Percentiles rank a stretch among this genome's conserved stretches.
Conservation (phyloP, 92 coral and sea anemone genomes). For the Hydrozoanthus gracilis region DNA sequence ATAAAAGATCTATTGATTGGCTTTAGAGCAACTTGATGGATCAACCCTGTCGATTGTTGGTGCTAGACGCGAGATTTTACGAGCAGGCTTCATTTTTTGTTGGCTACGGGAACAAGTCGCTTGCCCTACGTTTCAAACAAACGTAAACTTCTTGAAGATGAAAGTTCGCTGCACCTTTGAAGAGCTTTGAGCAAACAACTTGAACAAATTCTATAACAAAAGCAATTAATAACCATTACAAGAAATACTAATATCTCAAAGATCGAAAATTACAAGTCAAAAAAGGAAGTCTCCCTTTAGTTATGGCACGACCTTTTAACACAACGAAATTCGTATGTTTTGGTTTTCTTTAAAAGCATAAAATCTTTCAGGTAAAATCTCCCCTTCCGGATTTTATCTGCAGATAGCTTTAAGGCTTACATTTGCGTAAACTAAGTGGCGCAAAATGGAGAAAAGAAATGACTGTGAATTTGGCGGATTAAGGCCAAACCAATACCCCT, state of each 20-base stretch:
- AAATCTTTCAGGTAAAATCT: background rate
- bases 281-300: conserved; percentile 27
- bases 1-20: conserved; percentile 40
- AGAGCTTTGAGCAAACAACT: conserved; percentile 48
- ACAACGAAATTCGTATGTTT: background rate
- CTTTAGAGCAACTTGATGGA: conserved; percentile 19
- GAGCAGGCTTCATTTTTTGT: background rate
- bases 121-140: conserved; percentile 14
- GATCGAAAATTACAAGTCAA: conserved; percentile 18
- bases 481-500: background rate
- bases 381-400: background rate
- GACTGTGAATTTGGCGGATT: background rate
- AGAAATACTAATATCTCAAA: conserved; percentile 26
- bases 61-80: background rate
- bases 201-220: conserved; percentile 47
- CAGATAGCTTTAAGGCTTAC: background rate
- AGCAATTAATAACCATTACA: conserved; percentile 46
- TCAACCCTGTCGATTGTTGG: background rate
- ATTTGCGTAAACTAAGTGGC: background rate
- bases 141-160: conserved; percentile 1
- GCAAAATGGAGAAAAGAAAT: background rate
- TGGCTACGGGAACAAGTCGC: background rate
- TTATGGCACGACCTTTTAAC: background rate
- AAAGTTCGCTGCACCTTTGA: conserved; percentile 16
- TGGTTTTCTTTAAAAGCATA: background rate